Conservation (phyloP, 2,888 invertebrate genomes). For the Diaperis boleti region DNA sequence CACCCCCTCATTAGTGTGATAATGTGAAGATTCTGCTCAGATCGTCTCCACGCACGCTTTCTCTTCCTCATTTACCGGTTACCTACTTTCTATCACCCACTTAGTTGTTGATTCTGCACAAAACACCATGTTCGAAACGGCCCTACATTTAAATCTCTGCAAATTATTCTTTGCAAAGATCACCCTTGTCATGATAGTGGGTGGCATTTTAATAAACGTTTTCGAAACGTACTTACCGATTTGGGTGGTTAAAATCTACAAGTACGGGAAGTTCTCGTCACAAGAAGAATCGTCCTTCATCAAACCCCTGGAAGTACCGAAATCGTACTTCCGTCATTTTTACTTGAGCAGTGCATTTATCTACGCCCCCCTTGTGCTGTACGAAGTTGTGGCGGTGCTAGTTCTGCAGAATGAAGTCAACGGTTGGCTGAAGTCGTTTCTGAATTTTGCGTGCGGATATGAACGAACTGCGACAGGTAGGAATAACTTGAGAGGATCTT, state of each 20-base stretch:
- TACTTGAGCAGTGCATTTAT: slow-evolving; percentile 78
- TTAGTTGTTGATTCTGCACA: background rate
- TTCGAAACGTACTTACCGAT: slow-evolving; percentile 77
- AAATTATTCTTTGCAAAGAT: slow-evolving; percentile 29
- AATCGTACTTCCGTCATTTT: slow-evolving; percentile 85
- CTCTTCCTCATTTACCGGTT: too few species aligned
- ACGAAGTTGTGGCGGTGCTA: slow-evolving; percentile 68
- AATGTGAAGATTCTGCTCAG: too few species aligned
- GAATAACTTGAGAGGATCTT: too few species aligned
- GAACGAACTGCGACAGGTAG: slow-evolving; percentile 69
- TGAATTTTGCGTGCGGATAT: slow-evolving; percentile 67
- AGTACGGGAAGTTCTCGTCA: slow-evolving; percentile 80
- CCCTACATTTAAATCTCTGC: slow-evolving; percentile 8
- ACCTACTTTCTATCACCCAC: slow-evolving; percentile 1
- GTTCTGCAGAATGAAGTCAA: slow-evolving; percentile 68
- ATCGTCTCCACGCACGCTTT: too few species aligned
- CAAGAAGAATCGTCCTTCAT: slow-evolving; percentile 66
- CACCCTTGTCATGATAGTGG: slow-evolving; percentile 62
- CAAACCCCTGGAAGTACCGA: slow-evolving; percentile 75
- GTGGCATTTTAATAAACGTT: slow-evolving; percentile 74
- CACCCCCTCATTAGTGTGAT: too few species aligned
- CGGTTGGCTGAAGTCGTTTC: slow-evolving; percentile 65
- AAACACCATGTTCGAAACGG: slow-evolving; percentile 10
- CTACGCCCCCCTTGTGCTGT: slow-evolving; percentile 66
- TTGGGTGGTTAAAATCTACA: slow-evolving; percentile 74